These are phyloP conservation scores for Calcarius ornatus DNA, from an alignment of 2,113 vertebrate species.

Conservation along the genomic window DNA sequence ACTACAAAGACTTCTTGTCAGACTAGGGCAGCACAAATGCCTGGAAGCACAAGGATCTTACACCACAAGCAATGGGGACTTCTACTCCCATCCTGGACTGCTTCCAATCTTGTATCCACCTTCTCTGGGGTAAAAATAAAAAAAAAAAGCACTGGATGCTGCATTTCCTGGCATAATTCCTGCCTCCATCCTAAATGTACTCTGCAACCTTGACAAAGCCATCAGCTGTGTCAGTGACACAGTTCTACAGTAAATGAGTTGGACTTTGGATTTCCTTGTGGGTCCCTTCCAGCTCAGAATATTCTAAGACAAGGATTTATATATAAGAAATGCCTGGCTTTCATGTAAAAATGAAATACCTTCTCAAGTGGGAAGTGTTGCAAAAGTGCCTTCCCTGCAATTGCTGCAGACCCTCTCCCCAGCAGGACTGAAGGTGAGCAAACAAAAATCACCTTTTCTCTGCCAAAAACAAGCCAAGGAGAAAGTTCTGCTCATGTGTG, in stretches of 20 bases:
- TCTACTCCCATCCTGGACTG: neutral
- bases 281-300: neutral
- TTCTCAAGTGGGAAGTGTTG: neutral
- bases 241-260: neutral
- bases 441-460: neutral
- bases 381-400: neutral
- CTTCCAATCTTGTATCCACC: neutral
- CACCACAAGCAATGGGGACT: neutral
- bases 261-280: neutral
- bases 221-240: neutral
- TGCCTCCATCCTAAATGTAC: neutral
- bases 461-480: neutral
- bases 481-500: neutral
- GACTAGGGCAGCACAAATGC: neutral
- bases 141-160: neutral
- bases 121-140: neutral
- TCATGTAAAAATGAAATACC: accelerated
- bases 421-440: neutral
- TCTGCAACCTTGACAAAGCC: neutral
- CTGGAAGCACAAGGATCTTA: neutral
- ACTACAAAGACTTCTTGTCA: neutral
- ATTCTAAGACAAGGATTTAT: neutral
- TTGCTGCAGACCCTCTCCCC: neutral
- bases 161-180: neutral
- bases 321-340: neutral